Evolutionary conservation across 1,140 invertebrate genomes (phyloP), one percentile per base, ranked within the genome.

Genomic region (Cotesia typhae): DNA sequence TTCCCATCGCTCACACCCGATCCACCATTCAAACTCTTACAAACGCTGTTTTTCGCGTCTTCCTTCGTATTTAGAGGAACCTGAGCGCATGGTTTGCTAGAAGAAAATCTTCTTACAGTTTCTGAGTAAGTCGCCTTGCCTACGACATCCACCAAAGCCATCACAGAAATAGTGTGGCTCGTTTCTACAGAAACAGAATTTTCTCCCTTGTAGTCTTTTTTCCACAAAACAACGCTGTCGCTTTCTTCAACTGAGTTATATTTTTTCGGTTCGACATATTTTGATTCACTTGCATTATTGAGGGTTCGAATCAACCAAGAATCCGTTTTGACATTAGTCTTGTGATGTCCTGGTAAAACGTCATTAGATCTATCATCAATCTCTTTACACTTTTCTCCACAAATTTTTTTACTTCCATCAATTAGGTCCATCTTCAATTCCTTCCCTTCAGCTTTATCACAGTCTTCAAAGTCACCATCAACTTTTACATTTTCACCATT

Each of bases 251-350:
- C 17, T 20, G 7, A 28, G 4, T 17, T 3, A 7, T 1, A 59
- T 41, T 37, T 64, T 35, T 20, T 53, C 38, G 28, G 1, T 9
- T 17, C 67, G 4, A 5, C 76, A 51, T 79, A 70, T 35, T 75
- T 79, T 20, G 69, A 74, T 20, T 71, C 70, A 73, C 78, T 76
- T 38, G 73, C 75, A 55, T 81, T 81, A 65, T 81, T 85, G 53
- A 86, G 70, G n/a, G 84, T 85, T 60, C 79, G 79, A 52, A 86
- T 79, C 55, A 86, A 75, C 84, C 84, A 86, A 36, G 81, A 83
- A 74, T 86, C 84, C 9, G 84, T 85, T 72, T 83, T 84, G n/a
- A 85, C 73, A 53, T 82, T 84, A 4, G 66, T 77, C 70, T 78
- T 83, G 77, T 76, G 38, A 76, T 78, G 20, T 61, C 65, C 2